phyloP scores from a whole-genome alignment of 2,113 vertebrate species.

The Marmota flaviventris region DNA sequence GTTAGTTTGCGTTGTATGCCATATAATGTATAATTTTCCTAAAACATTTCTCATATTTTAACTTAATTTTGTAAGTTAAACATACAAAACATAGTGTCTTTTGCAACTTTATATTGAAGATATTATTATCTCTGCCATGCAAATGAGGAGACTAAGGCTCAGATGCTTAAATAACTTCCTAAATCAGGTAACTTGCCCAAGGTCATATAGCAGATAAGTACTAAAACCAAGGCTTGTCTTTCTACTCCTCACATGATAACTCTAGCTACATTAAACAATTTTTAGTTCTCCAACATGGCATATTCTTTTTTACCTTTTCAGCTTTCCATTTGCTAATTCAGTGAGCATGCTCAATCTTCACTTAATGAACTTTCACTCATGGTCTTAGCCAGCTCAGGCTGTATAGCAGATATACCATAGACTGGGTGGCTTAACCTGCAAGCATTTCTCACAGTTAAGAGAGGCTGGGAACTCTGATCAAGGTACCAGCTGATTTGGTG shows the following conservation, averaged over 20 bases:
- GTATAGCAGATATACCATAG: not conserved
- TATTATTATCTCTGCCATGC: not conserved
- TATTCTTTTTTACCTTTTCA: not conserved
- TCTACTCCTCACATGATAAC: not conserved
- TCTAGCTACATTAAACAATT: not conserved
- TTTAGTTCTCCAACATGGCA: not conserved
- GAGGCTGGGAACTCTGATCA: not conserved
- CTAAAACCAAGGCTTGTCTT: not conserved
- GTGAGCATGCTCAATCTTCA: not conserved
- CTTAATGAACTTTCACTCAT: not conserved
- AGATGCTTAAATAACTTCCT: not conserved
- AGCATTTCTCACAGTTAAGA: not conserved
- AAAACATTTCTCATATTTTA: not conserved
- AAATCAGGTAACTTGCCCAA: not conserved
- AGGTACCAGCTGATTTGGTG: not conserved
- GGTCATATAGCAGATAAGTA: not conserved
- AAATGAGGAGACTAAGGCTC: not conserved
- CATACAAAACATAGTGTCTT: not conserved
- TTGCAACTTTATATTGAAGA: not conserved
- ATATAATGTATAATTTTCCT: not conserved
- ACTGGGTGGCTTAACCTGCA: not conserved
- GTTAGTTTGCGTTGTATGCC: slow-evolving; percentile 33
- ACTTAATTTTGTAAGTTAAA: slow-evolving; percentile 34
- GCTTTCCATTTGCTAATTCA: not conserved
- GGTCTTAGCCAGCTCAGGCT: not conserved